Conservation (phyloP, 2,113 vertebrate species). For the Ochotona princeps region DNA sequence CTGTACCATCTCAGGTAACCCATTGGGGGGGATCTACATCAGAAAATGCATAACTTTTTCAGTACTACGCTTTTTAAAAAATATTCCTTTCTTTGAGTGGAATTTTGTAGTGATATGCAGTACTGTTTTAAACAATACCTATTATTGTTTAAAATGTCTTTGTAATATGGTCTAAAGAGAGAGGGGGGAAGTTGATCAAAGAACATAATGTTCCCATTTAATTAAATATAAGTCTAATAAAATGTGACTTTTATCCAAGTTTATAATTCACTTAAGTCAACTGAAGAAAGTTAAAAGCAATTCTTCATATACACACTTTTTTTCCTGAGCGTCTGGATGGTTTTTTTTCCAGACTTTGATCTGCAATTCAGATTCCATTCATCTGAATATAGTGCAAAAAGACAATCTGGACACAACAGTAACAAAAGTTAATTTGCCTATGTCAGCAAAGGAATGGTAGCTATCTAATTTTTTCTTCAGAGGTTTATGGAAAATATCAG, state of each 20-base stretch:
- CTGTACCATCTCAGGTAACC: slow-evolving; percentile 48
- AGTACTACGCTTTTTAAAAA: slow-evolving; percentile 32
- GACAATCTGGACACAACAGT: slow-evolving; percentile 84
- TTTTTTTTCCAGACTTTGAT: slow-evolving; percentile 22
- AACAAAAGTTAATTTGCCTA: slow-evolving; percentile 68
- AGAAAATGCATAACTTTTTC: slow-evolving; percentile 59
- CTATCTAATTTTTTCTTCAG: slow-evolving; percentile 82
- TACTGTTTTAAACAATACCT: slow-evolving; percentile 42
- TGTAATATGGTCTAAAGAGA: not conserved
- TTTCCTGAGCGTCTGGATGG: slow-evolving; percentile 43
- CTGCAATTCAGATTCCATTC: slow-evolving; percentile 78
- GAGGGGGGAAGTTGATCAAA: slow-evolving; percentile 22
- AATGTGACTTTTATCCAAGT: not conserved
- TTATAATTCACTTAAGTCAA: slow-evolving; percentile 51
- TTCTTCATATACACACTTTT: slow-evolving; percentile 64
- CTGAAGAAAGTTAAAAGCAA: not conserved
- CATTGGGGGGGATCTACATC: slow-evolving; percentile 49
- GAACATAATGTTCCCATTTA: slow-evolving; percentile 5
- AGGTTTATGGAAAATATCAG: slow-evolving; percentile 76
- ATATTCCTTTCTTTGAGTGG: not conserved
- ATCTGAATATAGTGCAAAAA: slow-evolving; percentile 87
- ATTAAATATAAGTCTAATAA: slow-evolving; percentile 26
- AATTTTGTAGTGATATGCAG: not conserved
- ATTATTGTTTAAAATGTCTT: slow-evolving; percentile 45
- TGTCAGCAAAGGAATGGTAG: slow-evolving; percentile 76